Conservation (phyloP, 2,797 vertebrate species). For the Clarias platycephalus region DNA sequence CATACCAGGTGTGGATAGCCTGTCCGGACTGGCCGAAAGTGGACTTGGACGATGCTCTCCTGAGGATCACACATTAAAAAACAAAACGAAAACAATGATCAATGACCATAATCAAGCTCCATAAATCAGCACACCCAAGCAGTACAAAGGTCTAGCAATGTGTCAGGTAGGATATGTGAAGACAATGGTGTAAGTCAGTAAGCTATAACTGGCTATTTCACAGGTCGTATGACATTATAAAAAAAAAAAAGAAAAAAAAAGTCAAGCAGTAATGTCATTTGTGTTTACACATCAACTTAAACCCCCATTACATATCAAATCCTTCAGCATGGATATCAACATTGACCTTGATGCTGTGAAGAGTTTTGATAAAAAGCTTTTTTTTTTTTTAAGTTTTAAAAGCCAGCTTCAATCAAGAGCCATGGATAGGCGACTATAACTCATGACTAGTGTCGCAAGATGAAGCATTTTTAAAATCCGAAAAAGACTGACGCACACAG, state of each 20-base stretch:
- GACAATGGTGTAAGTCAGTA: neutral
- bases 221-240: too few species aligned
- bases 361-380: neutral
- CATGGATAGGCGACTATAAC: constrained; percentile 56
- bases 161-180: neutral
- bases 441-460: constrained; percentile 41
- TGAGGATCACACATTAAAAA: constrained; percentile 62
- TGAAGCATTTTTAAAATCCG: constrained; percentile 50
- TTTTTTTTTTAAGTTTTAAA: neutral
- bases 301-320: constrained; percentile 18
- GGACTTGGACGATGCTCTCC: constrained; percentile 85
- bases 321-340: neutral
- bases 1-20: constrained; percentile 96
- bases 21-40: constrained; percentile 91
- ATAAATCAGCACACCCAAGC: neutral
- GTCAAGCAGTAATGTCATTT: constrained; percentile 22
- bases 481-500: constrained; percentile 2
- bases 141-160: neutral
- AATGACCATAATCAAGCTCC: neutral
- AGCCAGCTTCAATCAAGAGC: constrained; percentile 33
- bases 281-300: constrained; percentile 48
- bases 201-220: neutral
- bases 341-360: constrained; percentile 35
- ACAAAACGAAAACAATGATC: neutral
- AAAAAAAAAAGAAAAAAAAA: neutral